Evolutionary conservation across 2,113 vertebrate species (phyloP).

Genomic region (Herpetotheres cachinnans): DNA sequence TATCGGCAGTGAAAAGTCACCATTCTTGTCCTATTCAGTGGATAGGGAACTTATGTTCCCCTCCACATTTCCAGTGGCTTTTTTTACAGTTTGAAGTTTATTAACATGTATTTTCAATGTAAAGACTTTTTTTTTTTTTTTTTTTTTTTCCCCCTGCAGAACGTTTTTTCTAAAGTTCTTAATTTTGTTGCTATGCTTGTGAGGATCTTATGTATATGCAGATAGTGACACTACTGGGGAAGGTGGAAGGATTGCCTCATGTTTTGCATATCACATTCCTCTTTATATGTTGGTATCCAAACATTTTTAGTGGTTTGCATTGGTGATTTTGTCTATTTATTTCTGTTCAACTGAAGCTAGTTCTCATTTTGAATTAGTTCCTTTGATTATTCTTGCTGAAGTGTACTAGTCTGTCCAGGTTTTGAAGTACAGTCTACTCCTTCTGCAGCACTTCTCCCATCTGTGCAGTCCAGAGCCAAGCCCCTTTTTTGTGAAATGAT

Average conservation of each 20-base stretch:
- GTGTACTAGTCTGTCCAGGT: background rate
- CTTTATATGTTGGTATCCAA: background rate
- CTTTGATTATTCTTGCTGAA: background rate
- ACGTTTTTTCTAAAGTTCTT: background rate
- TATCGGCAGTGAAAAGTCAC: background rate
- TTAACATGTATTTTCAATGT: background rate
- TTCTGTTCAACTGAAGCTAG: background rate
- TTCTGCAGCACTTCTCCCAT: background rate
- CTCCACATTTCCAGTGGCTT: background rate
- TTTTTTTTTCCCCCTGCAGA: rapidly evolving
- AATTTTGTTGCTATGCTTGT: background rate
- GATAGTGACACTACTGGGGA: background rate
- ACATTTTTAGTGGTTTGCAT: background rate
- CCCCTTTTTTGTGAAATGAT: background rate
- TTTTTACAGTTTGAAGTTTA: background rate
- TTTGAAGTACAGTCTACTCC: background rate
- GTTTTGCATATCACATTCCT: background rate
- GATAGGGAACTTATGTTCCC: background rate
- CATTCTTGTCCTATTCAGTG: background rate
- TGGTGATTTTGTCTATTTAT: background rate
- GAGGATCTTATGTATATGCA: background rate
- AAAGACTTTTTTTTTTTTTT: background rate
- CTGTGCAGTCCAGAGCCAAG: background rate
- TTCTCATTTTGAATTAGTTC: background rate
- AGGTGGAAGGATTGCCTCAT: background rate